Evolutionary conservation across 2,797 vertebrate species (phyloP).

Genomic region (Discoglossus pictus): DNA sequence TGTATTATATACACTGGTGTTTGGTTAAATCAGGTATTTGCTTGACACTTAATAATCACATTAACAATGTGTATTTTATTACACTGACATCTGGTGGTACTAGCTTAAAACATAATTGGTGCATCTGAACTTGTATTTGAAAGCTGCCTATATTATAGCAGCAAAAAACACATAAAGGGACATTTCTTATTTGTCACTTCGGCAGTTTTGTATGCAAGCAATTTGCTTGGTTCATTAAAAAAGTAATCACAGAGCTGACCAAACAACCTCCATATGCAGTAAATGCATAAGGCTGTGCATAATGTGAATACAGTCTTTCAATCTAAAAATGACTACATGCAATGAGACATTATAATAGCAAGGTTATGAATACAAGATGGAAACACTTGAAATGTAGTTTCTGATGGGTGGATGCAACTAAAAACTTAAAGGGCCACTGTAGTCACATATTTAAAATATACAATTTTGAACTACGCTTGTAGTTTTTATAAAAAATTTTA

Average conservation of each 20-base stretch:
- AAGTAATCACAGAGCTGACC: constrained; percentile 43
- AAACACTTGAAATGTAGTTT: no score
- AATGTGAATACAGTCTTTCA: constrained; percentile 13
- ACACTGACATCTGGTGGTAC: constrained; percentile 38
- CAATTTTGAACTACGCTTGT: no score
- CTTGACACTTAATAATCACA: background rate
- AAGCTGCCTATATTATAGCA: constrained; percentile 4
- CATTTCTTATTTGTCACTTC: constrained; percentile 44
- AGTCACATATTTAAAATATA: no score
- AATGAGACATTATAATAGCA: constrained; percentile 25
- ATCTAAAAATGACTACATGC: constrained; percentile 4
- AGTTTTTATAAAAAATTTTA: no score
- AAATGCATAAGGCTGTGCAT: constrained; percentile 21
- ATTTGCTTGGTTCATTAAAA: constrained; percentile 43
- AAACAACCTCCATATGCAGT: constrained; percentile 44
- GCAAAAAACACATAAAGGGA: constrained; percentile 29
- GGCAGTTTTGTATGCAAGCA: constrained; percentile 33
- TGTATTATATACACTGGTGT: background rate
- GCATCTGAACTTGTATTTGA: background rate
- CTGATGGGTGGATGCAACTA: no score
- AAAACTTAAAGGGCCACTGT: no score
- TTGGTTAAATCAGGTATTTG: background rate
- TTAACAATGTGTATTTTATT: constrained; percentile 29
- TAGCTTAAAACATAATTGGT: background rate
- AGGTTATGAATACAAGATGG: no score